A percentile compares a stretch with the other conserved stretches of the same genome.
phyloP scores from a whole-genome alignment of 1,140 invertebrate species.

The Nasonia vitripennis region DNA sequence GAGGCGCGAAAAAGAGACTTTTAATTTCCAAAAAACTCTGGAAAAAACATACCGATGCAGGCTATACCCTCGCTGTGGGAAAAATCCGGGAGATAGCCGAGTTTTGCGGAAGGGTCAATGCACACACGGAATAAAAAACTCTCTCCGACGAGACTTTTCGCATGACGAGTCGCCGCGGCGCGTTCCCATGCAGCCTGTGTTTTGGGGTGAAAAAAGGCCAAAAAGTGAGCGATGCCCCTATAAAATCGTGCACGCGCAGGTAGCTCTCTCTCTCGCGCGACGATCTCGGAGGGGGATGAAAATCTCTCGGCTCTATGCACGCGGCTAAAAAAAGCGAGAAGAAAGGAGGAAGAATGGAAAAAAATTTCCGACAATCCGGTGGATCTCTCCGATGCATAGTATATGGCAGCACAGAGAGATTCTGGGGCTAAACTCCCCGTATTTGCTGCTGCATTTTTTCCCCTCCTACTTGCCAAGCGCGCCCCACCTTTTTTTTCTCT shows the following conservation, averaged over 20 bases:
- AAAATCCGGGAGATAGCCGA: slow-evolving; percentile 12
- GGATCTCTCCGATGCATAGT: slow-evolving; percentile 19
- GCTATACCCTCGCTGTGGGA: slow-evolving; percentile 35
- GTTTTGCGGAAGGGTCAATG: slow-evolving; percentile 43
- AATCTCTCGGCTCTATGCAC: not conserved
- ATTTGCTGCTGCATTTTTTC: not conserved
- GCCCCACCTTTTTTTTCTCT: slow-evolving; percentile 6
- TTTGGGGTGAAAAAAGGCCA: slow-evolving; percentile 49
- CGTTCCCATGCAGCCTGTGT: slow-evolving; percentile 47
- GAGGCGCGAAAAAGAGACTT: slow-evolving; percentile 19
- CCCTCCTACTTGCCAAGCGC: slow-evolving; percentile 15
- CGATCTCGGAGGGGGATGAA: slow-evolving; percentile 33
- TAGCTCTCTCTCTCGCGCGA: not conserved
- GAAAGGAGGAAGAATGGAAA: slow-evolving; percentile 29
- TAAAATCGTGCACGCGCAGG: slow-evolving; percentile 33
- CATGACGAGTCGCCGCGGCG: slow-evolving; percentile 21
- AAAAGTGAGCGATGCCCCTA: slow-evolving; percentile 44
- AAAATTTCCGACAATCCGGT: slow-evolving; percentile 34
- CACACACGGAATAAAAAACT: slow-evolving; percentile 6
- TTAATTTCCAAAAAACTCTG: slow-evolving; percentile 46
- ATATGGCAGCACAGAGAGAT: not conserved
- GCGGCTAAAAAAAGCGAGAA: slow-evolving; percentile 34
- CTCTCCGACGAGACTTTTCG: slow-evolving; percentile 14
- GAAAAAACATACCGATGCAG: not conserved
- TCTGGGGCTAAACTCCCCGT: slow-evolving; percentile 25